Evolutionary conservation across 2,113 vertebrate genomes (phyloP).

Genomic region (Lycocorax pyrrhopterus): DNA sequence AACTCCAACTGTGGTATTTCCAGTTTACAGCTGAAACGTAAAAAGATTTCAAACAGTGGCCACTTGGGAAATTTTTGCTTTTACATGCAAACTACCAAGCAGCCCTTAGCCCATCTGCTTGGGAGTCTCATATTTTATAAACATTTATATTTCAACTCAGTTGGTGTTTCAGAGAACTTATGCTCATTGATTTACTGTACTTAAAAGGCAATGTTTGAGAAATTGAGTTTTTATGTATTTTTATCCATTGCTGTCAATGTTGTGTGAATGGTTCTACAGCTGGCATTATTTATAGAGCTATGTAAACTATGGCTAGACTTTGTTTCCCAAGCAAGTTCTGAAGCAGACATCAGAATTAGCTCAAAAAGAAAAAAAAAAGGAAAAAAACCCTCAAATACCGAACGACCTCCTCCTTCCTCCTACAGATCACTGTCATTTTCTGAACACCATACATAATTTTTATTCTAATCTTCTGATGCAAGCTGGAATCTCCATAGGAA

Average conservation of each 20-base stretch:
- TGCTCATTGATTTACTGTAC: constrained; percentile 23
- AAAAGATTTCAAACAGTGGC: not conserved
- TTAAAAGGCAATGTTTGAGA: constrained; percentile 59
- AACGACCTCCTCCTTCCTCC: not conserved
- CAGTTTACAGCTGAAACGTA: not conserved
- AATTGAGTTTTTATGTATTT: constrained; percentile 38
- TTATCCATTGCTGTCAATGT: constrained; percentile 9
- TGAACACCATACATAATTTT: not conserved
- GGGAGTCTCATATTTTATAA: not conserved
- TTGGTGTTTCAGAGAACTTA: not conserved
- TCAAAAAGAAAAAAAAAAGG: not conserved
- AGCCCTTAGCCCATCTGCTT: not conserved
- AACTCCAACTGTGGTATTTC: not conserved
- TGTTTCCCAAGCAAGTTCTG: not conserved
- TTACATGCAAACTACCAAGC: not conserved
- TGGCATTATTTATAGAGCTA: constrained; percentile 46
- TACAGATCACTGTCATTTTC: not conserved
- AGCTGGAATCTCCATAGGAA: not conserved
- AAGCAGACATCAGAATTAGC: not conserved
- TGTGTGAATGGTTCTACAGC: not conserved
- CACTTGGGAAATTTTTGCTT: not conserved
- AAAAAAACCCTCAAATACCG: rapidly evolving
- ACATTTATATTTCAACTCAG: not conserved
- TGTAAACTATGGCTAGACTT: constrained; percentile 9
- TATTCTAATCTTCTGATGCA: not conserved